A percentile compares a stretch with the other conserved stretches of the same genome.
These are phyloP conservation scores for Dendrolimus pini DNA, from an alignment of 2,888 invertebrate species.

Conservation along the genomic window DNA sequence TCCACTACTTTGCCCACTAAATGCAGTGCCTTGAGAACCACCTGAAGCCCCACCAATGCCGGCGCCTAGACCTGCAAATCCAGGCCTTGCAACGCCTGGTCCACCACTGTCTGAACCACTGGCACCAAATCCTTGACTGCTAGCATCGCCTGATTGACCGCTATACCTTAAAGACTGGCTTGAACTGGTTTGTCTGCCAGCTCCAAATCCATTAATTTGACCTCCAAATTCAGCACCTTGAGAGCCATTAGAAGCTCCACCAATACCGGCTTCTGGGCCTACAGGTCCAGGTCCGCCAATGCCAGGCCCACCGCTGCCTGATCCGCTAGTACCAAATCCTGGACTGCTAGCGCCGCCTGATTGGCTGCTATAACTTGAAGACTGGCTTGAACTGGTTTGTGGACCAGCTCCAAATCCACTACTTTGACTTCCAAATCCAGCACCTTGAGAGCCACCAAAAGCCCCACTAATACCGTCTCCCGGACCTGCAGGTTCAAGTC, in stretches of 20 bases:
- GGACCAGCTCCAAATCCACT: background rate
- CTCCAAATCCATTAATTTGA: background rate
- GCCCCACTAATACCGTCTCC: conserved; percentile 4
- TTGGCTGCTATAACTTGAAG: background rate
- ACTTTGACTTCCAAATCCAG: conserved; percentile 1
- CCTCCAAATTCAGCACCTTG: conserved; percentile 7
- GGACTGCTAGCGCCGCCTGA: background rate
- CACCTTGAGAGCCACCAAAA: conserved; percentile 6
- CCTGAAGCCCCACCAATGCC: conserved; percentile 15
- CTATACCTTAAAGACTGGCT: conserved; percentile 21
- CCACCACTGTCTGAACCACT: conserved; percentile 1
- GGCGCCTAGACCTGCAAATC: no score
- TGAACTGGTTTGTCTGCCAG: conserved; percentile 6
- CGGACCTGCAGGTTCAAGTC: conserved; percentile 1
- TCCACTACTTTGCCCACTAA: background rate
- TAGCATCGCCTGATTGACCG: background rate
- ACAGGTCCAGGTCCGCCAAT: background rate
- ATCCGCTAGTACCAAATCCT: background rate
- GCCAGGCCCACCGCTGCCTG: conserved; percentile 1
- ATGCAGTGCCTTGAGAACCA: background rate
- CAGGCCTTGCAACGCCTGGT: conserved; percentile 16
- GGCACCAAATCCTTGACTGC: background rate
- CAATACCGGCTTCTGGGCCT: conserved; percentile 3
- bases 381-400: background rate
- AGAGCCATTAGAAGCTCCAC: conserved; percentile 4